Evolutionary conservation across 2,113 vertebrate species (phyloP).

Genomic region (Myocastor coypus): DNA sequence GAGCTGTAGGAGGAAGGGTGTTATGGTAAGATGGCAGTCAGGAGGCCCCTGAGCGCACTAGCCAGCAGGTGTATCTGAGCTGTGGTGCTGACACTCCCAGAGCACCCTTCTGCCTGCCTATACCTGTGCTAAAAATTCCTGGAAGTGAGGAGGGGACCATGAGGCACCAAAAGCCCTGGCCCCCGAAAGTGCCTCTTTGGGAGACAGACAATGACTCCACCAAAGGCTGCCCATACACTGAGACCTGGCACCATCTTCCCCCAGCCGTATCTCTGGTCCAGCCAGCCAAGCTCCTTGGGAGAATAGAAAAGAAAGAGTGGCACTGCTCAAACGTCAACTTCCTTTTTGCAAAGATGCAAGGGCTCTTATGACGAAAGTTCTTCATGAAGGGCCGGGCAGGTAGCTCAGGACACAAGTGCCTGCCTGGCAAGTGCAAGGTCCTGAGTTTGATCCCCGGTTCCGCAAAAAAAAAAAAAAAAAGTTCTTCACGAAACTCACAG

Average conservation of each 20-base stretch:
- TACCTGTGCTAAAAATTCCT: neutral
- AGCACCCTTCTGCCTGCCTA: neutral
- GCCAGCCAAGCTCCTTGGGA: neutral
- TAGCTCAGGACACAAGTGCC: no score
- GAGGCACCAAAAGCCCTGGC: neutral
- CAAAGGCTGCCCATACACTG: fast-evolving
- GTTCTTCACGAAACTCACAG: neutral
- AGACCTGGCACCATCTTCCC: no score
- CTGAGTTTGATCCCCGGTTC: no score
- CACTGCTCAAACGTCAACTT: neutral
- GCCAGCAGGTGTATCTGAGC: neutral
- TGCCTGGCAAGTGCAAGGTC: no score
- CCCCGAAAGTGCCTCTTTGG: neutral
- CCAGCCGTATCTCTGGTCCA: fast-evolving
- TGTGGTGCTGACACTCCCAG: neutral
- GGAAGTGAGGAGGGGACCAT: neutral
- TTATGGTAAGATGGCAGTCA: neutral
- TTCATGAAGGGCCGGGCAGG: neutral
- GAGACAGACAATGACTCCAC: fast-evolving
- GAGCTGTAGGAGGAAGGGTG: neutral
- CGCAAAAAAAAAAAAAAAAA: neutral
- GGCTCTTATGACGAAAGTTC: neutral
- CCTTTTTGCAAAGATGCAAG: neutral
- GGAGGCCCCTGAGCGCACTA: neutral
- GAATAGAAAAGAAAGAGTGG: neutral